A percentile compares a stretch with the other conserved stretches of the same genome.
These are phyloP conservation scores for Papilio elwesi DNA, from an alignment of 2,888 invertebrate species.

Conservation along the genomic window DNA sequence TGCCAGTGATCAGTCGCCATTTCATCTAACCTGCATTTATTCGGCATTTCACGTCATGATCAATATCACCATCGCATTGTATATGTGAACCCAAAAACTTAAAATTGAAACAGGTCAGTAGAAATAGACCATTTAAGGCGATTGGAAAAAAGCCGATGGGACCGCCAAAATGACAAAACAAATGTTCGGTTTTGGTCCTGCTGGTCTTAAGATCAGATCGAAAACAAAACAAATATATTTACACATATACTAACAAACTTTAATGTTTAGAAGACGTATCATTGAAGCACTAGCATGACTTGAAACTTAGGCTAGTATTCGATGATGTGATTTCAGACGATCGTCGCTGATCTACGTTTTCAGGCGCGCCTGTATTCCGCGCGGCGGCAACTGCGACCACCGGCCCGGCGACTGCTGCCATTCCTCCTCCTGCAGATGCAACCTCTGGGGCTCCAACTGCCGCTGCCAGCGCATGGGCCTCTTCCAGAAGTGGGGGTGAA, in stretches of 20 bases:
- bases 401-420: slow-evolving; percentile 93
- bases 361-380: slow-evolving; percentile 92
- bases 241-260: too few species aligned
- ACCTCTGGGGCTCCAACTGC: slow-evolving; percentile 95
- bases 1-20: too few species aligned
- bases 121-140: too few species aligned
- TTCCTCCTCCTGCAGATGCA: slow-evolving; percentile 93
- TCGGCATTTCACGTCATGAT: background rate
- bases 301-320: slow-evolving; percentile 77
- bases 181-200: too few species aligned
- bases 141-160: too few species aligned
- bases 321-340: slow-evolving; percentile 89
- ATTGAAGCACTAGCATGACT: slow-evolving; percentile 51
- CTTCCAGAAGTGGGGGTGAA: slow-evolving; percentile 93
- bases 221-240: too few species aligned
- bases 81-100: too few species aligned
- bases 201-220: too few species aligned
- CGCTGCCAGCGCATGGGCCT: slow-evolving; percentile 94
- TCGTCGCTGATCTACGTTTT: slow-evolving; percentile 93
- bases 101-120: too few species aligned
- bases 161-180: too few species aligned
- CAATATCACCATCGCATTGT: too few species aligned
- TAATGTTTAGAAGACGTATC: slow-evolving; percentile 9
- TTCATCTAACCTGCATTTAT: background rate
- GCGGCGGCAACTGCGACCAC: slow-evolving; percentile 93